phyloP scores from a whole-genome alignment of 2,797 vertebrate species.

The Coluber constrictor region DNA sequence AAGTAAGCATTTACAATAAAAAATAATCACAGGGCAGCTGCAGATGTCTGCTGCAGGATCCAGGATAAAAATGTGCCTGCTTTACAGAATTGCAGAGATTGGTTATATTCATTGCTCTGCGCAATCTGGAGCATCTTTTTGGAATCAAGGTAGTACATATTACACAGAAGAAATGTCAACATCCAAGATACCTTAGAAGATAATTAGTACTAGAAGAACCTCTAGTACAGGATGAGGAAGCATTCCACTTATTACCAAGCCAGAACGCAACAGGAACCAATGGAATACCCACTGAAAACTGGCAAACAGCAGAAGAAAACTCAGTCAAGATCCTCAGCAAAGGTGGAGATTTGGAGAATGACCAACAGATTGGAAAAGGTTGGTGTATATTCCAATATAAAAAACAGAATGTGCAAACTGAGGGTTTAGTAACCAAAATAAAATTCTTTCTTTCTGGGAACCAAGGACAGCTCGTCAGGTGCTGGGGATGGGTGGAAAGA shows the following conservation, averaged over 20 bases:
- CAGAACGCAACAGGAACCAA: no score
- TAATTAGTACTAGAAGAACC: not conserved
- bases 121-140: not conserved
- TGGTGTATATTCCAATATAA: not conserved
- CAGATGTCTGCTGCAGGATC: not conserved
- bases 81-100: not conserved
- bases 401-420: not conserved
- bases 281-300: not conserved
- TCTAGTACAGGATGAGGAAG: not conserved
- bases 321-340: not conserved
- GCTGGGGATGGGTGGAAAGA: no score
- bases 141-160: not conserved
- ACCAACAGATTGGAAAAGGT: not conserved
- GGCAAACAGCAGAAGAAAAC: not conserved
- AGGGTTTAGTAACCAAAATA: no score
- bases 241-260: not conserved
- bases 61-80: not conserved
- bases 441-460: no score
- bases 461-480: no score
- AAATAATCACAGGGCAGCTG: not conserved
- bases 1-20: not conserved
- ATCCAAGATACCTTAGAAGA: no score
- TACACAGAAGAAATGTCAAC: no score
- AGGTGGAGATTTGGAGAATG: not conserved
- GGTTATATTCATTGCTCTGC: not conserved